Percentiles rank a stretch among this genome's conserved stretches.
Evolutionary conservation across 2,797 vertebrate genomes (phyloP).

Genomic region (Chaetophractus vellerosus): DNA sequence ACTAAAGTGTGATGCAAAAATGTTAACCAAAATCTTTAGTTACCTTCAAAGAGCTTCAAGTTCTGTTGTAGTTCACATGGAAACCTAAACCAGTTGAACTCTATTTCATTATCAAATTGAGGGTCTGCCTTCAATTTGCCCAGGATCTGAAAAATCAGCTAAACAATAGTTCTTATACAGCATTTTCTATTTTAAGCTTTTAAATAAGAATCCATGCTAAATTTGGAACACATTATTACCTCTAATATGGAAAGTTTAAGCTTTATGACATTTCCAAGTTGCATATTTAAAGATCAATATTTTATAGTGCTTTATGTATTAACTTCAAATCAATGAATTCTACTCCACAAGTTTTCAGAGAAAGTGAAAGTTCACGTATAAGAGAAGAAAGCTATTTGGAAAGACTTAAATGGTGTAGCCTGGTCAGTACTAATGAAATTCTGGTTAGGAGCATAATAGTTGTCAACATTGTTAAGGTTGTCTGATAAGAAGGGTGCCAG

Average conservation of each 20-base stretch:
- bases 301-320: neutral
- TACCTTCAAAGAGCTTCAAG: neutral
- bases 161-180: neutral
- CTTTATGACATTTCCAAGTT: neutral
- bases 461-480: conserved; percentile 65
- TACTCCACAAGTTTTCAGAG: neutral
- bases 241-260: neutral
- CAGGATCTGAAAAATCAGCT: neutral
- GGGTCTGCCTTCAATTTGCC: neutral
- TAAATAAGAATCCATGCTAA: neutral
- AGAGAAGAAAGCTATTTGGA: neutral
- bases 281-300: conserved; percentile 42
- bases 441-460: conserved; percentile 22
- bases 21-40: neutral
- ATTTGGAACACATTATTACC: neutral
- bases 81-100: neutral
- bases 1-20: neutral
- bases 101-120: neutral
- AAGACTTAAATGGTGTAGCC: neutral
- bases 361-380: neutral
- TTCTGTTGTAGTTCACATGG: neutral
- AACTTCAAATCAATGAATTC: neutral
- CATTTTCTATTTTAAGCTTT: neutral
- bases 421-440: conserved; percentile 56
- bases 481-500: conserved; percentile 25